Conservation (phyloP, 2,113 vertebrate species). For the Puma concolor region DNA sequence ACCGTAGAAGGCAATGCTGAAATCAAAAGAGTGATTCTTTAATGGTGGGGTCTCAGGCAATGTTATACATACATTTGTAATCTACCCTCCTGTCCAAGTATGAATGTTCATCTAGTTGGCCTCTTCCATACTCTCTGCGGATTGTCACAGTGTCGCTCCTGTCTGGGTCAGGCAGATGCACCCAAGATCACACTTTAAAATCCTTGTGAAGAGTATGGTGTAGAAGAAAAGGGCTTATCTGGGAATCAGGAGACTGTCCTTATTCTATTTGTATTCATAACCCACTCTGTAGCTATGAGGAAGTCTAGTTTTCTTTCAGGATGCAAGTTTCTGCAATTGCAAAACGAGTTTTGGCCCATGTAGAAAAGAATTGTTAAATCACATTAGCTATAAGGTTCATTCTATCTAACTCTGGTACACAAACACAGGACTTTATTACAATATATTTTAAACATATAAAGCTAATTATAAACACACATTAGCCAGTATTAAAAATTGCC, state of each 20-base stretch:
- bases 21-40: neutral
- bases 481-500: neutral
- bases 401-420: neutral
- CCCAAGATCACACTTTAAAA: neutral
- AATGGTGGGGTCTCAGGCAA: neutral
- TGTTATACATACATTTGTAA: neutral
- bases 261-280: neutral
- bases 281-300: neutral
- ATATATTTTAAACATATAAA: neutral
- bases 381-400: neutral
- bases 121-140: neutral
- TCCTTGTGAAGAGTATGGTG: neutral
- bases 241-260: neutral
- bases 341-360: neutral
- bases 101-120: neutral
- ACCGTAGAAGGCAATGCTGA: neutral
- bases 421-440: neutral
- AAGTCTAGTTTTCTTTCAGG: neutral
- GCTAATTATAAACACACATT: neutral
- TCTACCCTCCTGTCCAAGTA: neutral
- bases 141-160: neutral
- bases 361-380: neutral
- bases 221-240: neutral
- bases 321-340: neutral
- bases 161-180: neutral